A percentile compares a stretch with the other conserved stretches of the same genome.
Conservation (phyloP, 2,888 invertebrate genomes). For the Trilocha varians region DNA sequence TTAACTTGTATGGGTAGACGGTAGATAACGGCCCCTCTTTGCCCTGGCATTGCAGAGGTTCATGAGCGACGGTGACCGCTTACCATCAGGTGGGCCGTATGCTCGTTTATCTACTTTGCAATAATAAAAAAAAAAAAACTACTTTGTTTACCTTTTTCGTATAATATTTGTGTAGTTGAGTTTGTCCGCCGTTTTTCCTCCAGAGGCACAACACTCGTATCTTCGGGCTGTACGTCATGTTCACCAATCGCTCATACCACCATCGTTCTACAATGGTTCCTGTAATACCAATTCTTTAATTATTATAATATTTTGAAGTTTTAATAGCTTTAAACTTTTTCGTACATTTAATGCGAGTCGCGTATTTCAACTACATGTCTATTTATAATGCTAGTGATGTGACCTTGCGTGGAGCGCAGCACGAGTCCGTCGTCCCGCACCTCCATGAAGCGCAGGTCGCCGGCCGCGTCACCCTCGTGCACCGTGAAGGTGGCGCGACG, state of each 20-base stretch:
- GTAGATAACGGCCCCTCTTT: too few relatives aligned
- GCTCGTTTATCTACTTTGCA: too few relatives aligned
- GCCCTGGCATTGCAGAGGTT: too few relatives aligned
- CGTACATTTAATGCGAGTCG: background rate
- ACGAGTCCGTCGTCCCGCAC: slow-evolving; percentile 97
- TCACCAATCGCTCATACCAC: slow-evolving; percentile 99
- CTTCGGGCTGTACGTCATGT: slow-evolving; percentile 99
- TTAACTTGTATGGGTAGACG: too few relatives aligned
- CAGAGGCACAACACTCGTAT: slow-evolving; percentile 97
- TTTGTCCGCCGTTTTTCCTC: slow-evolving; percentile 95
- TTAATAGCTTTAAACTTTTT: too few relatives aligned
- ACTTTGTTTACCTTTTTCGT: slow-evolving; percentile 88
- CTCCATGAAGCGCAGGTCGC: slow-evolving; percentile 90
- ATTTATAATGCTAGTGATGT: slow-evolving; percentile 1
- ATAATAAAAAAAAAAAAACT: background rate
- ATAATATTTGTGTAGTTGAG: slow-evolving; percentile 97
- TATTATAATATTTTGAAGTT: too few relatives aligned
- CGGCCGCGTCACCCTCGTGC: slow-evolving; percentile 94
- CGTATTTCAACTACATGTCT: background rate
- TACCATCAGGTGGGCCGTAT: too few relatives aligned
- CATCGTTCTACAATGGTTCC: slow-evolving; percentile 94
- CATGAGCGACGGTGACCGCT: too few relatives aligned
- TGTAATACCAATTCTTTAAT: too few relatives aligned
- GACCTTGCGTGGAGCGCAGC: slow-evolving; percentile 78
- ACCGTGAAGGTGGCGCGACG: slow-evolving; percentile 99